Percentiles rank a stretch among this genome's conserved stretches.
Conservation (phyloP, 1,140 invertebrate species). For the Danaus plexippus region DNA sequence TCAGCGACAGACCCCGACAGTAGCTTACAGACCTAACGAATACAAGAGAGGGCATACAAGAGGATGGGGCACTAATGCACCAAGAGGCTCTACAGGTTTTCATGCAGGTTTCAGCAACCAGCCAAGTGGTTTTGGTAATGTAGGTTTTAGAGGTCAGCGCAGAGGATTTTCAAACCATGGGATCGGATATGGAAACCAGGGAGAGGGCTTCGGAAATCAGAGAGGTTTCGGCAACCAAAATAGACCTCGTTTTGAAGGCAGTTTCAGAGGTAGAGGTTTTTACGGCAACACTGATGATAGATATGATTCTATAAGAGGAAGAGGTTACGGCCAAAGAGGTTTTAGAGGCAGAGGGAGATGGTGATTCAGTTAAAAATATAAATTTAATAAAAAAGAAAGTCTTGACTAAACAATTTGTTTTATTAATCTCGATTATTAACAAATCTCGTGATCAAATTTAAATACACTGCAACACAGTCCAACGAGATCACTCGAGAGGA, state of each 20-base stretch:
- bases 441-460: neutral
- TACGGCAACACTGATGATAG: neutral
- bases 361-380: no score
- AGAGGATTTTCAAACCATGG: conserved; percentile 13
- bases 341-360: neutral
- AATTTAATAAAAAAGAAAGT: no score
- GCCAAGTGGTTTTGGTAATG: conserved; percentile 22
- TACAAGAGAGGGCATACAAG: conserved; percentile 39
- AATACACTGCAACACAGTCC: neutral
- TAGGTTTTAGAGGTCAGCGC: conserved; percentile 15
- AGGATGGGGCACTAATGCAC: conserved; percentile 51
- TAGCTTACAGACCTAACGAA: conserved; percentile 41
- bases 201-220: conserved; percentile 23
- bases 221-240: conserved; percentile 19
- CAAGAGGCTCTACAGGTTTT: conserved; percentile 31
- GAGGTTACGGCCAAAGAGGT: no score
- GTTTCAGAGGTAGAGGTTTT: conserved; percentile 4
- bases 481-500: conserved; percentile 60
- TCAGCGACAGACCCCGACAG: conserved; percentile 64
- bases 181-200: conserved; percentile 20
- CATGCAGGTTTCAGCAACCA: conserved; percentile 26
- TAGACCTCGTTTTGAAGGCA: neutral
- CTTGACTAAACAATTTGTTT: no score
- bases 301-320: no score
- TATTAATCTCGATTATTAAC: no score